Evolutionary conservation across 2,888 invertebrate genomes (phyloP), one percentile per base, ranked within the genome.

Genomic region (Polydrusus cervinus): DNA sequence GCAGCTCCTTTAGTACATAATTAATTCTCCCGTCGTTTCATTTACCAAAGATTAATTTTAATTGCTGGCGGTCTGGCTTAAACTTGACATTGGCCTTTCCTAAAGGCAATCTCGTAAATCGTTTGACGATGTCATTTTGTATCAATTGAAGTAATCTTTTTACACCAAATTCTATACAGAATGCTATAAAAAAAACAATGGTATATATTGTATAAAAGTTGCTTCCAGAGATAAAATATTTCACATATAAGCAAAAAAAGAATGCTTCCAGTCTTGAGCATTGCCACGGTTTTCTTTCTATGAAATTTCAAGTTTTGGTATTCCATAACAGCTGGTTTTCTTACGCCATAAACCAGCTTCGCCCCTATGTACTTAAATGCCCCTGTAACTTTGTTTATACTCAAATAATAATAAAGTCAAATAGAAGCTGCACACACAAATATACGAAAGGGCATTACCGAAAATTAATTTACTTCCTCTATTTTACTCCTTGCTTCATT

Each of bases 21-120:
- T 71, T 71, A 71, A 71, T 71, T 71, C 64, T 14, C 25, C 51
- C 40, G 62, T 60, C 61, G 61, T 64, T 64, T 55, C 43, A 40
- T 55, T 71, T 64, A 49, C 65, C 45, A 53, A 66, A 66, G 65
- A 66, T 65, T 72, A 60, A 72, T 72, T 64, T 57, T 55, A 13
- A 57, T 66, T 55, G 51, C 30, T 45, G 20, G 10, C 18, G 18
- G 38, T 13, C 16, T 38, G 14, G 18, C 38, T 38, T 38, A 60
- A 11, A 60, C 13, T 38, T 60, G 57, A 60, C 38, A 60, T 60
- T 60, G 57, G 57, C 16, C 34, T 34, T 25, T 38, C 38, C 38
- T 16, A 38, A 60, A 14, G 38, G 38, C 16, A 38, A 55, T 34
- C n/a, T 3, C 16, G 18, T 10, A 34, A 60, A 60, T 53, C 30